A percentile compares a stretch with the other conserved stretches of the same genome.
Conservation (phyloP, 2,113 vertebrate species). For the Prunella fulvescens region DNA sequence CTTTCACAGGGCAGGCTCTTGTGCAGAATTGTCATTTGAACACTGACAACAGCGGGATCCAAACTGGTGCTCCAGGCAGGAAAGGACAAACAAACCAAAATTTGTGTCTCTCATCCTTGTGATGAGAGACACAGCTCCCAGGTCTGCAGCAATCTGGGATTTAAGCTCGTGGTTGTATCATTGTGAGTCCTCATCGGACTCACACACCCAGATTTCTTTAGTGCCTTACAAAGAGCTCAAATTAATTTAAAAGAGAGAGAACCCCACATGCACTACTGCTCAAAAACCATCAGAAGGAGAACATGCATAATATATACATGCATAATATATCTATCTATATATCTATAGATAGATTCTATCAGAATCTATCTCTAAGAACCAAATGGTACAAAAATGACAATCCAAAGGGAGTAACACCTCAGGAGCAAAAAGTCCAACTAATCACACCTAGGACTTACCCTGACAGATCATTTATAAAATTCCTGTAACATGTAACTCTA, state of each 20-base stretch:
- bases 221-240: neutral
- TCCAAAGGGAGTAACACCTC: neutral
- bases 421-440: neutral
- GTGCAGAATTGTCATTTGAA: neutral
- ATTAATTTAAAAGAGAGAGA: neutral
- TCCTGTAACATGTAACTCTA: constrained; percentile 41
- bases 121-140: neutral
- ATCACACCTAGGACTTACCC: neutral
- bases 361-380: neutral
- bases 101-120: too few species aligned
- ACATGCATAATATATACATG: neutral
- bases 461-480: constrained; percentile 61
- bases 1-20: neutral
- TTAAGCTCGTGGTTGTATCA: neutral
- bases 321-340: too few species aligned
- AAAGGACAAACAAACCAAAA: neutral
- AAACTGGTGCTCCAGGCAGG: neutral
- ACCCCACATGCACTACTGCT: neutral
- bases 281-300: neutral
- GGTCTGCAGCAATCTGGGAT: neutral
- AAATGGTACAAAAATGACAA: neutral
- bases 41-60: neutral
- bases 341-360: too few species aligned
- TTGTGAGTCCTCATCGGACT: neutral
- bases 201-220: neutral